Percentiles rank a stretch among this genome's conserved stretches.
phyloP scores from a whole-genome alignment of 2,797 vertebrate species.

The Propithecus perrieri region DNA sequence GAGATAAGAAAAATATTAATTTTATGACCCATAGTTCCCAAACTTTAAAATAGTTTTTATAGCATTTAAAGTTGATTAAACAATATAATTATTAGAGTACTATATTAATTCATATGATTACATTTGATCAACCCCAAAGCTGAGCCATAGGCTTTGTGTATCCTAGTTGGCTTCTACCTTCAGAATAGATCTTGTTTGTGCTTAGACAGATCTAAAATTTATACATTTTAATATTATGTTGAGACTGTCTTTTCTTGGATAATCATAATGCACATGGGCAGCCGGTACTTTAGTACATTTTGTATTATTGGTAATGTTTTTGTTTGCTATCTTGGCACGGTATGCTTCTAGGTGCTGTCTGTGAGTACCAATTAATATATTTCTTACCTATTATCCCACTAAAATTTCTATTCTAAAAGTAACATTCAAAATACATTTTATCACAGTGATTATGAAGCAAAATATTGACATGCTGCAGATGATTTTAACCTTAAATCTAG shows the following conservation, averaged over 20 bases:
- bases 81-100: background rate
- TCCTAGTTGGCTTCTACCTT: background rate
- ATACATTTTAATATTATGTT: background rate
- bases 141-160: background rate
- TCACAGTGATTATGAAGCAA: conserved; percentile 71
- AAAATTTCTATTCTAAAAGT: conserved; percentile 69
- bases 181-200: background rate
- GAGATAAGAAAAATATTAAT: background rate
- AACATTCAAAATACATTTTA: conserved; percentile 28
- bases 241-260: background rate
- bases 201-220: background rate
- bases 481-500: conserved; percentile 71
- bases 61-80: background rate
- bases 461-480: conserved; percentile 59
- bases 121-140: background rate
- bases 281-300: background rate
- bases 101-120: background rate
- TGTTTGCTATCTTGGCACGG: conserved; percentile 59
- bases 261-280: background rate
- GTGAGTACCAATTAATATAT: conserved; percentile 43
- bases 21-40: background rate
- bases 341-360: background rate
- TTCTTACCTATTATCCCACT: conserved; percentile 44
- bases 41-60: background rate
- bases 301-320: background rate